These are phyloP conservation scores for Hydrotaea cyrtoneurina DNA, from an alignment of 2,888 invertebrate species.

Conservation along the genomic window DNA sequence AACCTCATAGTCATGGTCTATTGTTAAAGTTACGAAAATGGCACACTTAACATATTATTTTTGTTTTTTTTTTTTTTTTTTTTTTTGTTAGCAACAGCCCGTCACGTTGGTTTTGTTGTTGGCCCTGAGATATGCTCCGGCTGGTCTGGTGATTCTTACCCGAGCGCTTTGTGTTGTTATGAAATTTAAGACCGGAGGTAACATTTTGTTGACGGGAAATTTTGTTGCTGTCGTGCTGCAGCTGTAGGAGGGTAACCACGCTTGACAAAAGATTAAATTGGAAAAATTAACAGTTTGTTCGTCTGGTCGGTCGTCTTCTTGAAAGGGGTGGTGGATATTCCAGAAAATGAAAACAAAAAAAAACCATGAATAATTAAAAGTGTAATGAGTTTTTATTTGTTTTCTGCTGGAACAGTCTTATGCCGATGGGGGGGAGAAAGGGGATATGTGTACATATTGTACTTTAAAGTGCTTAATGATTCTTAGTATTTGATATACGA, in stretches of 20 bases:
- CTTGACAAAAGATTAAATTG: slow-evolving; percentile 50
- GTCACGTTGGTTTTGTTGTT: slow-evolving; percentile 30
- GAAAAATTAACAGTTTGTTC: slow-evolving; percentile 6
- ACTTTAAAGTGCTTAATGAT: no score
- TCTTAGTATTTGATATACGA: no score
- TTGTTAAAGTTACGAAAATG: slow-evolving; percentile 47
- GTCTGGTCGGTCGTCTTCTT: neutral
- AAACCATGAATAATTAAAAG: slow-evolving; percentile 40
- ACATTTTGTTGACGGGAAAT: slow-evolving; percentile 53
- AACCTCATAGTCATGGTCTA: slow-evolving; percentile 47
- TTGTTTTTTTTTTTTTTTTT: neutral
- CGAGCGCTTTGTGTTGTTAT: slow-evolving; percentile 17
- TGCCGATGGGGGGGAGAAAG: neutral
- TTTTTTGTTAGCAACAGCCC: neutral
- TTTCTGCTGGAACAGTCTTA: neutral
- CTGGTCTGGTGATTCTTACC: slow-evolving; percentile 26
- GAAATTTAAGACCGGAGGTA: slow-evolving; percentile 55
- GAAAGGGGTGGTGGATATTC: neutral
- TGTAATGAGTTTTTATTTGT: slow-evolving; percentile 30
- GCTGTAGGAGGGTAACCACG: slow-evolving; percentile 17
- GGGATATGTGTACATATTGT: no score
- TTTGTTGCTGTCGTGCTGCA: neutral
- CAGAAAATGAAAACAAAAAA: neutral
- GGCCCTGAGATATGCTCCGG: neutral
- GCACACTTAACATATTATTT: slow-evolving; percentile 52